These are phyloP conservation scores for Reticulitermes lucifugus DNA, from an alignment of 2,888 invertebrate genomes.

Conservation along the genomic window DNA sequence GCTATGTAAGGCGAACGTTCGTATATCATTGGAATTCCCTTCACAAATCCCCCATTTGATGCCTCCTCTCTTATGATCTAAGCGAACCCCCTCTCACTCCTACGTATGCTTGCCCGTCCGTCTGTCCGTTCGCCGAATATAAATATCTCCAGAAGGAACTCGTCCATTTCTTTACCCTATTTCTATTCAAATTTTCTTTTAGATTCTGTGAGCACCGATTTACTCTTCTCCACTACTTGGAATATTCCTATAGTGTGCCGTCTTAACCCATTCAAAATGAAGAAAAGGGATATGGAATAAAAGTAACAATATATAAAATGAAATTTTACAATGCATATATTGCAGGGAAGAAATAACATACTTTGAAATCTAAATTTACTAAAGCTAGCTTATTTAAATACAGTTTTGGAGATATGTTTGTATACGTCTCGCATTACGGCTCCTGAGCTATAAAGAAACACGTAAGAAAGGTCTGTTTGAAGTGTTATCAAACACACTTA, in stretches of 20 bases:
- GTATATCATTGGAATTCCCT: constrained; percentile 50
- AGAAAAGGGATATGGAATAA: constrained; percentile 11
- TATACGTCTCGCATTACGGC: no score
- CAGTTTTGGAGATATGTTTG: no score
- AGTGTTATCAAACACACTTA: no score
- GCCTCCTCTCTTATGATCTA: constrained; percentile 25
- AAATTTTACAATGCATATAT: neutral
- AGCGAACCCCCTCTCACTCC: constrained; percentile 17
- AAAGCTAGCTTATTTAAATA: no score
- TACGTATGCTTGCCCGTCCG: constrained; percentile 18
- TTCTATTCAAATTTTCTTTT: constrained; percentile 50
- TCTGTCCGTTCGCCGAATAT: constrained; percentile 25
- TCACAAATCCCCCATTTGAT: constrained; percentile 48
- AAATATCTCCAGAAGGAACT: constrained; percentile 22
- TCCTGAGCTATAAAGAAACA: no score
- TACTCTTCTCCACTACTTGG: constrained; percentile 42
- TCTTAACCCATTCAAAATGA: constrained; percentile 45
- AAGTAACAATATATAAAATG: constrained; percentile 9
- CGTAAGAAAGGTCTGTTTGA: no score
- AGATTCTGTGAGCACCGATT: constrained; percentile 46
- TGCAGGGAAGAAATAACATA: neutral
- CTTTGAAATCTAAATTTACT: no score
- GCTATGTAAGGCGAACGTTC: neutral
- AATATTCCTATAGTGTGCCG: constrained; percentile 46
- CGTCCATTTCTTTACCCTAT: constrained; percentile 45